Base-by-base conservation (phyloP, 2,113 vertebrate genomes). In the Chaetodon auriga region DNA sequence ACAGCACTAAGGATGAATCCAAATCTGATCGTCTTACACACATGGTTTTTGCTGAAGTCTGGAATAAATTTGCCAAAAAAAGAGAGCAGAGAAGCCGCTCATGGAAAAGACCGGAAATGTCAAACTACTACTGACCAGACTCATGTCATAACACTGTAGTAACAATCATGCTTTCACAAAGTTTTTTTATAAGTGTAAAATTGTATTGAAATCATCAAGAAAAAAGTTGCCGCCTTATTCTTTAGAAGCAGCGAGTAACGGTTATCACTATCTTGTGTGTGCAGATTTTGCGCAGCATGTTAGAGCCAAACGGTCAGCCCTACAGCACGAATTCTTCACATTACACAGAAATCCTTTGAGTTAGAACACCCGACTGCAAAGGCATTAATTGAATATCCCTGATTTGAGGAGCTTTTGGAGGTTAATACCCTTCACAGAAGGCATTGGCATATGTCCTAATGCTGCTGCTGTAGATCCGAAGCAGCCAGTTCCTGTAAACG, bases 181-280 rank as follows among this genome's bases (percentile, higher is more conserved):
- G 21, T 5, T 23, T 10, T 36, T 6, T 45, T 41, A 30, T 54
- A 38, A 1, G 0, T 71, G 0, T 8, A 54, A 54, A 53, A 38
- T 21, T 46, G 19, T 2, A 30, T 3, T 21, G 1, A 10, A 74
- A 15, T 43, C 16, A 38, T 11, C 8, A 0, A 11, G 7, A 80
- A 63, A 45, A 18, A 57, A n/a, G 45, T 70, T 8, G 5, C 41
- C 23, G 61, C 65, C 60, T 77, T 8, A 41, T 90, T 91, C 88
- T 55, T 77, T 14, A 81, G 90, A 91, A 92, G 30, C 38, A 64
- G 19, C 1, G 13, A 68, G 25, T 35, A 69, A 79, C 82, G 6
- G 75, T 81, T 81, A n/a, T 51, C 80, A 68, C 79, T 92, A 90
- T 93, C 90, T 90, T 10, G 11, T 10, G 10, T 71, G 63, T 82